Evolutionary conservation across 2,888 invertebrate species (phyloP), one percentile per base, ranked within the genome.

Genomic region (Chalcis sispes): DNA sequence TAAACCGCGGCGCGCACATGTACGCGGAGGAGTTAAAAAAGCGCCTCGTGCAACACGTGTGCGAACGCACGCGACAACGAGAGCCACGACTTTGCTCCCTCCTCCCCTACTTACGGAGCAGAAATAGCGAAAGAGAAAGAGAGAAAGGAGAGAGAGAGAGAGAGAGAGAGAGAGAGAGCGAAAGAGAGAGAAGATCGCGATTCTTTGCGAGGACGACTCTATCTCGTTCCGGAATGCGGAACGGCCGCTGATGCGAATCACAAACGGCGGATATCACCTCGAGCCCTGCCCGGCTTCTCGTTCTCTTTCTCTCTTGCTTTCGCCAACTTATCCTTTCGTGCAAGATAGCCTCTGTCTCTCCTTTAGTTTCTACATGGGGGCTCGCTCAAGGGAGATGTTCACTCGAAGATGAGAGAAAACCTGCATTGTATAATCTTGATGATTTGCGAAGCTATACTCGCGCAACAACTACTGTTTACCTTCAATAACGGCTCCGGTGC

Each of bases 181-280:
- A 3, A 46, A n/a, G 46, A 8, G 46, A 46, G 8, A 36, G 66
- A 67, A 69, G 71, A 75, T 78, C 72, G 67, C 69, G 67, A 71
- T 62, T 61, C 56, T 32, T 52, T n/a, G n/a, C 61, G 72, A 29
- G 29, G 72, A 67, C 59, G 75, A 64, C 67, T 67, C 67, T 58
- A 67, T 67, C 67, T 67, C 18, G 5, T 25, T 20, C 25, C 42
- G 67, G 67, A 67, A 67, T 67, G 67, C 67, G 67, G 67, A 67
- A 67, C 67, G 46, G 58, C 54, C 56, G 58, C 54, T 42, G 29
- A 50, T 23, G 54, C 25, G 46, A 62, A 62, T 46, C 46, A 42
- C 52, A 66, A 48, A 52, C 52, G 20, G 42, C 7, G 50, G 32
- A 50, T 65, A 65, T 65, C 27, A 32, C 4, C 54, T 36, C 32